These are phyloP conservation scores for Microplitis manilae DNA, from an alignment of 2,888 invertebrate species.

Conservation along the genomic window DNA sequence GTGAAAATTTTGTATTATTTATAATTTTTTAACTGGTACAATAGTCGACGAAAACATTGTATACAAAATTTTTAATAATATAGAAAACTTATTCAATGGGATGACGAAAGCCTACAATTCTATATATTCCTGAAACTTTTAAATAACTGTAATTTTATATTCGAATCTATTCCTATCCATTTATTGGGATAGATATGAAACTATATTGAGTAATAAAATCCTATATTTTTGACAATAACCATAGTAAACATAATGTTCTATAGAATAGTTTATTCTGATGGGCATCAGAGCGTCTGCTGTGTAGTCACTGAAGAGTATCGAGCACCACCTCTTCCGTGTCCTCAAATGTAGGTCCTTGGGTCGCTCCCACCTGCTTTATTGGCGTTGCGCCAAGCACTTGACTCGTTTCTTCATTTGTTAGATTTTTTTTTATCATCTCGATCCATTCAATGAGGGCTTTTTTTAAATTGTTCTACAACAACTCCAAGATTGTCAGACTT, in stretches of 20 bases:
- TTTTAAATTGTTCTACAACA: neutral
- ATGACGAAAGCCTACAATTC: no score
- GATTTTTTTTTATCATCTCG: constrained; percentile 16
- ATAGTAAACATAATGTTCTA: neutral
- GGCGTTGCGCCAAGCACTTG: constrained; percentile 34
- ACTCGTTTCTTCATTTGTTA: constrained; percentile 38
- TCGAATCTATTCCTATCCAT: no score
- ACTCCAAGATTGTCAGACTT: constrained; percentile 19
- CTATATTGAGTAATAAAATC: no score
- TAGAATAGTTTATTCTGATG: constrained; percentile 4
- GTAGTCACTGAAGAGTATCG: constrained; percentile 41
- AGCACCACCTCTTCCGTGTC: constrained; percentile 43
- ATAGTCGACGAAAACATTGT: no score
- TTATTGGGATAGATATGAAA: no score
- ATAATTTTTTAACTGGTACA: no score
- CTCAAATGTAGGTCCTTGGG: constrained; percentile 67
- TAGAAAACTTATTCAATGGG: no score
- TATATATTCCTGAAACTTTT: no score
- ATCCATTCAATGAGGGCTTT: neutral
- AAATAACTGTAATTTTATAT: no score
- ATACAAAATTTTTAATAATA: no score
- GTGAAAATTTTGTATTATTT: no score
- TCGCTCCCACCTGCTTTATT: constrained; percentile 58
- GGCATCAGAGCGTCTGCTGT: constrained; percentile 15
- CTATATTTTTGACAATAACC: neutral